Evolutionary conservation across 1,140 invertebrate species (phyloP).

Genomic region (Anthonomus grandis): DNA sequence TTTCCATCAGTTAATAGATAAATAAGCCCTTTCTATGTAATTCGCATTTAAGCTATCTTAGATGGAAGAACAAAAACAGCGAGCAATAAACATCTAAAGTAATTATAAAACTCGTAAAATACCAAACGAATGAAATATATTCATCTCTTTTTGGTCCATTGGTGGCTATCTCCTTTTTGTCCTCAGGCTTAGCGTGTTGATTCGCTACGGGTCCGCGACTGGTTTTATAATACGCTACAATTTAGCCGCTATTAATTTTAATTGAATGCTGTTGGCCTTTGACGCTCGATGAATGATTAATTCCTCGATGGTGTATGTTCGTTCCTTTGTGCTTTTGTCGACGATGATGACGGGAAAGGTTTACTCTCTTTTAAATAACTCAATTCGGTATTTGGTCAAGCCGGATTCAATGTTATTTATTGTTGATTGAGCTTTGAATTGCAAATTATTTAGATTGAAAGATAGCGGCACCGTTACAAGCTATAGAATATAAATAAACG

Average conservation of each 20-base stretch:
- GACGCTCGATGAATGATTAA: conserved; percentile 18
- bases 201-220: conserved; percentile 19
- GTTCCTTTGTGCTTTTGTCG: background rate
- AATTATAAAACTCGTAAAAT: conserved; percentile 8
- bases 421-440: no score
- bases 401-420: no score
- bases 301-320: background rate
- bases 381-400: background rate
- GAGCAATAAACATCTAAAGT: conserved; percentile 8
- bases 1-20: no score
- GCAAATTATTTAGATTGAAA: no score
- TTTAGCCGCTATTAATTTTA: conserved; percentile 29
- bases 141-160: background rate
- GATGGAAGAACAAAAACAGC: no score
- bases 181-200: conserved; percentile 17
- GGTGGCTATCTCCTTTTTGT: conserved; percentile 3
- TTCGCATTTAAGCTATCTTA: background rate
- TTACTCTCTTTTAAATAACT: conserved; percentile 1
- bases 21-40: background rate
- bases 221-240: conserved; percentile 23
- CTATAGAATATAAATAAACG: no score
- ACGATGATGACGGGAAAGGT: background rate
- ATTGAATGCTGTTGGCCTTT: conserved; percentile 26
- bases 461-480: no score
- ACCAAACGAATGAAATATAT: conserved; percentile 10